Evolutionary conservation across 2,888 invertebrate genomes (phyloP).

Genomic region (Eilema caniola): DNA sequence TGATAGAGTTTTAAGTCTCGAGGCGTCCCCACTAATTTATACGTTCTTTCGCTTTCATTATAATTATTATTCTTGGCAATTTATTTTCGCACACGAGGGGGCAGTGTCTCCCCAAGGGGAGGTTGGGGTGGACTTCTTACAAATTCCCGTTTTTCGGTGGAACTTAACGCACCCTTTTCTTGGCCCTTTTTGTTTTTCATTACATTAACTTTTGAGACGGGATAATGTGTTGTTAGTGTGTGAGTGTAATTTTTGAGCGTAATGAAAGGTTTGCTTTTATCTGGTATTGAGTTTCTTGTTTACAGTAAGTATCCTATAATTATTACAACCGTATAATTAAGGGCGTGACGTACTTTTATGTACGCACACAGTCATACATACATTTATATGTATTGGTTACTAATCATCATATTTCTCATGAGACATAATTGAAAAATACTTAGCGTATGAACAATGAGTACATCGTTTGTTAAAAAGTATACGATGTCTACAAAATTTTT

Average conservation of each 20-base stretch:
- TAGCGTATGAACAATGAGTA: background rate
- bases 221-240: conserved; percentile 82
- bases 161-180: conserved; percentile 87
- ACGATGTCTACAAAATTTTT: background rate
- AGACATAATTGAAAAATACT: background rate
- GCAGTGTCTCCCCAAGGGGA: conserved; percentile 69
- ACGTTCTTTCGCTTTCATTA: conserved; percentile 87
- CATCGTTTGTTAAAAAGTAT: background rate
- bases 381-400: background rate
- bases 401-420: background rate
- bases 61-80: conserved; percentile 88
- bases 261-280: conserved; percentile 65
- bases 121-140: conserved; percentile 81
- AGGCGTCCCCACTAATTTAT: conserved; percentile 87
- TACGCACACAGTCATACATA: background rate
- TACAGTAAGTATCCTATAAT: background rate
- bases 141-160: conserved; percentile 87
- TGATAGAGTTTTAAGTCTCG: conserved; percentile 70
- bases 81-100: conserved; percentile 87
- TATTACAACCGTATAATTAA: background rate
- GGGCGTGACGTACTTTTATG: background rate
- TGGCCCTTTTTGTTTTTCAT: conserved; percentile 87
- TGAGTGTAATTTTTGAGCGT: conserved; percentile 72
- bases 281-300: conserved; percentile 31
- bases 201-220: conserved; percentile 86